Evolutionary conservation across 2,113 vertebrate species (phyloP).

Genomic region (Megaceryle maxima): DNA sequence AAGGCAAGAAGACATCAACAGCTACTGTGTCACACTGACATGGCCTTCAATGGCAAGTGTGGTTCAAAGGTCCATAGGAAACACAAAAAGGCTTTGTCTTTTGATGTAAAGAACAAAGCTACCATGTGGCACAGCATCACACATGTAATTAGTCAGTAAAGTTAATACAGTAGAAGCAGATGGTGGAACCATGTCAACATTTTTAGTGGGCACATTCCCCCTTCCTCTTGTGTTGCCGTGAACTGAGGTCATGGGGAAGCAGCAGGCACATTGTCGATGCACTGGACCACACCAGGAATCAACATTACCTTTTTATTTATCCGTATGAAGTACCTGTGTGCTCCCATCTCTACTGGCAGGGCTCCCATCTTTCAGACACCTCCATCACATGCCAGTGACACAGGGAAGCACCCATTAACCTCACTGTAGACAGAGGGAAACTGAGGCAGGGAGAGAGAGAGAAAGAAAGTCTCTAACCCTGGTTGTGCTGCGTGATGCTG

Average conservation of each 20-base stretch:
- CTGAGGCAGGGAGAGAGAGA: background rate
- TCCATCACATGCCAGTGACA: background rate
- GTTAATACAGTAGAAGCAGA: constrained; percentile 66
- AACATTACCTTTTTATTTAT: background rate
- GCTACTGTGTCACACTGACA: constrained; percentile 21
- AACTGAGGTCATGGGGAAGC: background rate
- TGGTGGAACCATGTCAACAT: constrained; percentile 58
- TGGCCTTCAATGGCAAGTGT: constrained; percentile 7
- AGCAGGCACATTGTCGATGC: background rate
- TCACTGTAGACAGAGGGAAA: background rate
- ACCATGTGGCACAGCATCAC: constrained; percentile 65
- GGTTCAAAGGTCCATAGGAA: constrained; percentile 45
- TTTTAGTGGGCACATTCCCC: constrained; percentile 36
- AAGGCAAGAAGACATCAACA: constrained; percentile 58
- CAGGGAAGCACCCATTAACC: background rate
- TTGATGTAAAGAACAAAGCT: constrained; percentile 58
- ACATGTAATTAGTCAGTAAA: constrained; percentile 60
- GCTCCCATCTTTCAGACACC: background rate
- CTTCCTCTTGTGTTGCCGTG: background rate
- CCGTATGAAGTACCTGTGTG: background rate
- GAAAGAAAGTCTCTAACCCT: background rate
- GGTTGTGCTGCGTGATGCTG: background rate
- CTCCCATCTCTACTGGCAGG: background rate
- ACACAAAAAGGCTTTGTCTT: constrained; percentile 47
- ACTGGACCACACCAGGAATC: background rate